Base-by-base conservation (phyloP, 2,113 vertebrate genomes). In the Lanius collurio region DNA sequence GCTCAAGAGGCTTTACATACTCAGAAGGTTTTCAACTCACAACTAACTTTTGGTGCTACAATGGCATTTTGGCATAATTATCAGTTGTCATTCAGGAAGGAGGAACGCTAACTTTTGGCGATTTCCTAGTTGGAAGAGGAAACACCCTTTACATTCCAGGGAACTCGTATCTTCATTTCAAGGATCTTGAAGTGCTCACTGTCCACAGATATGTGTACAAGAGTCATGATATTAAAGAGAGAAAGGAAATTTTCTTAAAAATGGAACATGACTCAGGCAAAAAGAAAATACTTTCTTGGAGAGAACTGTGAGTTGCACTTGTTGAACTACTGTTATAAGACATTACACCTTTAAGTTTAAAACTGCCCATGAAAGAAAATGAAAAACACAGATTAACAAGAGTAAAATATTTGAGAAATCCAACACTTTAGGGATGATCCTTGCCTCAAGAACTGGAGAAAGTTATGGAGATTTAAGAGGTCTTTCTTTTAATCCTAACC, bases 1-100 rank as follows among this genome's bases (percentile, higher is more conserved):
- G 28, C 10, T 86, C 20, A 41, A 35, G 19, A 42, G 16, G 9
- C 9, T 6, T 8, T n/a, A 31, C 0, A 0, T 44, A 44, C 15
- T 64, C 50, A 62, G n/a, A 49, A 57, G 19, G 13, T 62, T 84
- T 87, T 79, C 39, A 50, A 46, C 10, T 55, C 31, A 28, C 5
- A 82, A 24, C 16, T 22, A 71, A 5, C 26, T 79, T 82, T 82
- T 64, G 12, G 49, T 1, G 2, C 15, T 91, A 42, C 26, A 74
- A 86, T 30, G 28, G 1, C 15, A 44, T 65, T 74, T 39, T 81
- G 59, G 55, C 3, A 2, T 46, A 59, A 63, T 39, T 57, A 42
- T 53, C 68, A n/a, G 8, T 53, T 81, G 42, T 35, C 20, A 46
- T 78, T 82, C 39, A 81, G 12, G 47, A 84, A 75, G 26, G 28